phyloP scores from a whole-genome alignment of 2,113 vertebrate species.

The Drymodes brunneopygia region DNA sequence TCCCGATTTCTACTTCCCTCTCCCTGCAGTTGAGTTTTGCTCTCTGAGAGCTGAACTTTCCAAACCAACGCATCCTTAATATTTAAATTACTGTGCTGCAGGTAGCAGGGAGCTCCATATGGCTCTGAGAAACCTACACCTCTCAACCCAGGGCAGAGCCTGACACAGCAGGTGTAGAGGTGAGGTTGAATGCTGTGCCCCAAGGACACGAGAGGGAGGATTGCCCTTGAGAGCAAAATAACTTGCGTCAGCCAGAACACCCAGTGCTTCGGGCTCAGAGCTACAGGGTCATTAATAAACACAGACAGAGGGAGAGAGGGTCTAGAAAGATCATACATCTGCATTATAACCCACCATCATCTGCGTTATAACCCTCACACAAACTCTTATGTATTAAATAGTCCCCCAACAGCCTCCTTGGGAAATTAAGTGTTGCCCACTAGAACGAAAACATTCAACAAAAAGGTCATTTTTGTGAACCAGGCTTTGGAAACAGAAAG shows the following conservation, averaged over 20 bases:
- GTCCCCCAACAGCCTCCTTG: neutral
- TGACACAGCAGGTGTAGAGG: neutral
- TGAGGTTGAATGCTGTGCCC: neutral
- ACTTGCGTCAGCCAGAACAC: neutral
- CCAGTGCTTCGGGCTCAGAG: neutral
- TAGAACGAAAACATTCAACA: neutral
- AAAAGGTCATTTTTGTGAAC: slow-evolving; percentile 38
- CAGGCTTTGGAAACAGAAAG: neutral
- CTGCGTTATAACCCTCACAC: neutral
- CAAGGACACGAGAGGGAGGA: neutral
- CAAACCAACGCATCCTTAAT: neutral
- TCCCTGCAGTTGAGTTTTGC: neutral
- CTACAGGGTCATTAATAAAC: neutral
- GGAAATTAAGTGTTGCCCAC: neutral
- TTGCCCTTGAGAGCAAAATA: neutral
- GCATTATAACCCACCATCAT: neutral
- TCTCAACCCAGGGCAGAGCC: neutral
- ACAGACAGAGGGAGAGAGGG: neutral
- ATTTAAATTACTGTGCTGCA: neutral
- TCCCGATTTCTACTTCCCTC: neutral
- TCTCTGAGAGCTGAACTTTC: neutral
- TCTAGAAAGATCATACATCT: neutral
- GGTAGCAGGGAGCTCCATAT: neutral
- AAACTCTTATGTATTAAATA: neutral
- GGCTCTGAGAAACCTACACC: neutral